Base-by-base conservation (phyloP, 2,113 vertebrate genomes). In the Urocynchramus pylzowi region DNA sequence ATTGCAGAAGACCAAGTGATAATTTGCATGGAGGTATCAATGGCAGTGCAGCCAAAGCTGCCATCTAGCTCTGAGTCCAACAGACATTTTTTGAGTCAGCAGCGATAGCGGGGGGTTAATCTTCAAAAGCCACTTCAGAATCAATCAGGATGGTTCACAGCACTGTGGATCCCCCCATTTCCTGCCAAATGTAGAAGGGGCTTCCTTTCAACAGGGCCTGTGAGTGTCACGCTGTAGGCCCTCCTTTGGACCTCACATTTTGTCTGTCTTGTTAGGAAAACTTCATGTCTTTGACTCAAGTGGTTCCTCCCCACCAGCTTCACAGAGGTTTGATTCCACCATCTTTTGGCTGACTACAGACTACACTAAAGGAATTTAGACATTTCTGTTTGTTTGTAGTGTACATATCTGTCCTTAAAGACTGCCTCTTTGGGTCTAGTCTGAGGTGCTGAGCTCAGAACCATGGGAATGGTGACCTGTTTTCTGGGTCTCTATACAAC, bases 101-200 rank as follows among this genome's bases (percentile, higher is more conserved):
- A 44, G 30, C 8, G 24, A 24, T 31, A 73, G 31, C 0, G 0
- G 16, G 2, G 17, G 27, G 68, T n/a, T 47, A 4, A 20, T 39
- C 22, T 39, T 49, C 24, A 52, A 69, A 57, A 50, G 19, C 33
- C 16, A 3, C 41, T 11, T 1, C 0, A 1, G 41, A 21, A 7
- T 65, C 82, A 64, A 0, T 31, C 18, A 16, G 28, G 61, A 7
- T 17, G 11, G 33, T 59, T 74, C 56, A 42, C 19, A 71, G 63
- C 9, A 1, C 6, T 59, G 35, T 37, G 59, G 33, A 47, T 52
- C 26, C 47, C 35, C 39, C 9, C 24, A 16, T 50, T 45, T 90
- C 35, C 14, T 57, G 61, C 10, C n/a, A 60, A 31, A 21, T 3
- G 37, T 47, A 27, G 50, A 57, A 83, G 30, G 12, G 22, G 15